Percentiles rank a stretch among this genome's conserved stretches.
Conservation (phyloP, 2,888 invertebrate species). For the Euzophera pinguis region DNA sequence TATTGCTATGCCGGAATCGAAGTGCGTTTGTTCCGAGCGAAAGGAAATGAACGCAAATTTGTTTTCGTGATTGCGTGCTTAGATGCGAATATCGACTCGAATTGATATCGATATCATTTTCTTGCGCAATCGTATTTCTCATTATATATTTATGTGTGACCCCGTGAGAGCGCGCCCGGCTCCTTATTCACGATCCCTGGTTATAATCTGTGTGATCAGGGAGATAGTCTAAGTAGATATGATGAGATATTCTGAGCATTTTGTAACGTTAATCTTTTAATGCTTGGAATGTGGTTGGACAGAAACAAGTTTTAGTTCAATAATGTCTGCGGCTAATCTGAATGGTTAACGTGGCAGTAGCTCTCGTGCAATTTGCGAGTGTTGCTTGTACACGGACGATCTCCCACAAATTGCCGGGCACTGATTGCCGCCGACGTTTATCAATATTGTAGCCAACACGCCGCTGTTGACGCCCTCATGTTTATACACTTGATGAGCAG, state of each 20-base stretch:
- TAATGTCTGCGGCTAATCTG: slow-evolving; percentile 33
- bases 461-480: slow-evolving; percentile 24
- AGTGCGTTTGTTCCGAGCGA: slow-evolving; percentile 58
- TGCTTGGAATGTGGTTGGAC: background rate
- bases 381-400: slow-evolving; percentile 70
- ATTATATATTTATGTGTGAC: slow-evolving; percentile 66
- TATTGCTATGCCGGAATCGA: slow-evolving; percentile 59
- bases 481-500: slow-evolving; percentile 22
- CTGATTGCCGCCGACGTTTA: slow-evolving; percentile 73
- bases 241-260: background rate
- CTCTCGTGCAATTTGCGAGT: slow-evolving; percentile 62
- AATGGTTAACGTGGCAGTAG: slow-evolving; percentile 48
- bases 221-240: slow-evolving; percentile 15
- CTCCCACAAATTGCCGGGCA: slow-evolving; percentile 68
- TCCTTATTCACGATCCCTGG: slow-evolving; percentile 40
- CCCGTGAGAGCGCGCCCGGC: slow-evolving; percentile 57
- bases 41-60: slow-evolving; percentile 78
- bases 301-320: background rate
- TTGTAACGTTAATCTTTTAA: slow-evolving; percentile 4
- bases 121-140: slow-evolving; percentile 66
- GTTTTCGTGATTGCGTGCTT: slow-evolving; percentile 75
- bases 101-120: slow-evolving; percentile 72
- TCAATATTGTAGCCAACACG: slow-evolving; percentile 62
- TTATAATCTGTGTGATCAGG: slow-evolving; percentile 21
- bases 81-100: slow-evolving; percentile 59